Base-by-base conservation (phyloP, 2,888 invertebrate species). In the Patella caerulea region DNA sequence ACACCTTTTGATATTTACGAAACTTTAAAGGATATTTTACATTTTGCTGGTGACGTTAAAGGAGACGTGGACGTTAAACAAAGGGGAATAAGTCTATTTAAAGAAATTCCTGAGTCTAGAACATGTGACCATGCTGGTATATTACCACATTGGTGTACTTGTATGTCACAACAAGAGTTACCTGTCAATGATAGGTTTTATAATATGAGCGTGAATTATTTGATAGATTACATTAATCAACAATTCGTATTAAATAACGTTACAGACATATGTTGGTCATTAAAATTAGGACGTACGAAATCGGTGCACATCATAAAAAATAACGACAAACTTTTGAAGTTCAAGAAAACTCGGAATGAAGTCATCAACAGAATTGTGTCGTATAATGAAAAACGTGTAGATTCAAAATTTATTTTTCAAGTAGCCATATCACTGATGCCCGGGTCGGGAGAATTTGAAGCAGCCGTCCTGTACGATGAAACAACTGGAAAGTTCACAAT, bases 1-100 rank as follows among this genome's bases (percentile, higher is more conserved):
- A 96, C 95, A 0, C 96, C 96, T 0, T 97, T 94, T 89, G 97
- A 97, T 91, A 92, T 97, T 14, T 94, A 96, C 90, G 94, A 95
- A 81, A 97, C 96, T 0, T 91, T 97, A 74, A 81, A 92, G 14
- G 95, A 96, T 90, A 91, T 97, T 29, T 76, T 78, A 45, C 24
- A 79, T 54, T 79, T 81, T 75, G 72, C 75, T 54, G 77, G 77
- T n/a, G 19, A 52, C 52, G 24, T 72, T 69, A 24, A 70, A 71
- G 52, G 79, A 94, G 94, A 76, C 92, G 92, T 72, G 93, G 94
- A 83, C 88, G 96, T 29, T 89, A 93, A 0, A 91, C 92, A 0
- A 93, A 93, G 54, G 93, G 76, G 76, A 17, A 72, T 76, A 45
- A 76, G 76, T 34, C 11, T 76, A 17, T 76, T 76, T 1, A 14